These are phyloP conservation scores for Phyllostomus hastatus DNA, from an alignment of 2,113 vertebrate species.

Conservation along the genomic window DNA sequence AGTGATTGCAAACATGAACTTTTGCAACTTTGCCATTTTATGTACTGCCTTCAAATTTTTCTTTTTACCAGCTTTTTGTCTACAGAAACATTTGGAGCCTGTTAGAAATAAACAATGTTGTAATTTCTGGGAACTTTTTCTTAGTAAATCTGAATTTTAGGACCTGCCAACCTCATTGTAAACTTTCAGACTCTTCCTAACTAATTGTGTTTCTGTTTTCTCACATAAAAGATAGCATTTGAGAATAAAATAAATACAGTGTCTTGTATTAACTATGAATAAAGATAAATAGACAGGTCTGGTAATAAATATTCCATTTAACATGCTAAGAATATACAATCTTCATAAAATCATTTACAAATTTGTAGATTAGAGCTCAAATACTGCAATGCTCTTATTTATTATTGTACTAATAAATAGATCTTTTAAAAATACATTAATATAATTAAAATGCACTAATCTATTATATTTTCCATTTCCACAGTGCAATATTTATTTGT, in stretches of 20 bases:
- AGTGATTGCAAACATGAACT: background rate
- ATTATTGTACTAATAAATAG: background rate
- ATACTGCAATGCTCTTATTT: background rate
- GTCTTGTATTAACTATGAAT: background rate
- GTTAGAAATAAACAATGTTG: background rate
- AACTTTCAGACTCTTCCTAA: background rate
- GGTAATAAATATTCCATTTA: background rate
- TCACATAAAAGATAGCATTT: background rate
- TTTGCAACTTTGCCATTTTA: background rate
- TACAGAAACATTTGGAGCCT: constrained; percentile 25
- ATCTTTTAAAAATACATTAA: background rate
- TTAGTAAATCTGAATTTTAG: background rate
- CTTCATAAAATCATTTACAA: background rate
- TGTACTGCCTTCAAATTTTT: background rate
- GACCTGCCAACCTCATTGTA: background rate
- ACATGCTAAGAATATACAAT: background rate
- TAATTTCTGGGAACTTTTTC: background rate
- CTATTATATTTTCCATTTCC: background rate
- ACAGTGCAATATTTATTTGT: background rate
- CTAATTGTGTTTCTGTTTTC: background rate
- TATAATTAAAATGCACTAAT: background rate
- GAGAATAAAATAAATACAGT: background rate
- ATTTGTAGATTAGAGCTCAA: background rate
- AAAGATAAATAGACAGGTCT: background rate
- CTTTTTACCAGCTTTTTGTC: background rate